Evolutionary conservation across 1,140 invertebrate species (phyloP), one percentile per base, ranked within the genome.

Genomic region (Whitmania pigra): DNA sequence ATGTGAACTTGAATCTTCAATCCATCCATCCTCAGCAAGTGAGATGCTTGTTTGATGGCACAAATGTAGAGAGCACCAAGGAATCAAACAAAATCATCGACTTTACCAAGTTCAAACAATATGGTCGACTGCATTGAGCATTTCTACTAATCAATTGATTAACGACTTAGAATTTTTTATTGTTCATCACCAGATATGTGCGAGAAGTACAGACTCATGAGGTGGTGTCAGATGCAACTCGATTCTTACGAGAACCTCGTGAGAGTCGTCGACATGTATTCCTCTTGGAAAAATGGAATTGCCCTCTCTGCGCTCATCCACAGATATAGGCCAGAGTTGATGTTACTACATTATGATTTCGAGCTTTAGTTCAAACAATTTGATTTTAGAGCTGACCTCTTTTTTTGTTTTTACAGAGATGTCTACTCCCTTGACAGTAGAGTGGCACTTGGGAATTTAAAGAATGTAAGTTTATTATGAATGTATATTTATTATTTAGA

Each of bases 281-380:
- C 77, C 2, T 88, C 88, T 0, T 92, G 91, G 82, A 87, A 87
- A 79, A 86, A 86, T 80, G 91, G 91, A 15, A 80, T 89, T 69
- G 88, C 89, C 7, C 83, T 93, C 70, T 91, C 88, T 83, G 89
- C 89, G n/a, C 87, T 93, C 53, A 87, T 93, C 75, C 86, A 89
- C 80, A 87, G 89, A 76, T 94, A 93, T 82, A 84, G 91, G 74
- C 92, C 92, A n/a, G 89, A 93, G 83, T 83, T 94, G 25, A 85
- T 94, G 80, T 81, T 75, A 77, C 79, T n/a, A 63, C 29, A 18
- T 63, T 63, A 25, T 63, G 22, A 63, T 7, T 63, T 25, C 22
- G 1, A 17, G 22, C 22, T 63, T 22, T 4, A 63, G 36, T 69
- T 66, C 4, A 66, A 15, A 27, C 2, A 36, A 66, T 15, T 29